phyloP scores from a whole-genome alignment of 1,140 invertebrate genomes.

The Leguminivora glycinivorella region DNA sequence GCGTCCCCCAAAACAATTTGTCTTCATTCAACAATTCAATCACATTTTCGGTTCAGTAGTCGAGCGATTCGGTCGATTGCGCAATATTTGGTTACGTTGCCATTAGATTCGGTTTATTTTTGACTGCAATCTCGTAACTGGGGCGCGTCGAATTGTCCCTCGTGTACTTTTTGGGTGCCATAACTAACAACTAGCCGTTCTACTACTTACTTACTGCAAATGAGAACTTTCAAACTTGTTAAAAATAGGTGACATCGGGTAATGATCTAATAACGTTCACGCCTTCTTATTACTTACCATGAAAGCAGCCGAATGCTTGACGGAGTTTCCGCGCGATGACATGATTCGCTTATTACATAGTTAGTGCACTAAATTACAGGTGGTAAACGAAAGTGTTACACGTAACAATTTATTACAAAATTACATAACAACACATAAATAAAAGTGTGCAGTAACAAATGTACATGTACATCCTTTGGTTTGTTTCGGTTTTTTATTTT shows the following conservation, averaged over 20 bases:
- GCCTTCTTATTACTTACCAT: background rate
- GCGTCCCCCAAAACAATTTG: background rate
- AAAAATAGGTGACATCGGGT: background rate
- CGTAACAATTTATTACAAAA: slow-evolving; percentile 27
- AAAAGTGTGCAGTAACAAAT: background rate
- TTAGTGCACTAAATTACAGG: background rate
- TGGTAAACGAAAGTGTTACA: background rate
- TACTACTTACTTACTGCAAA: slow-evolving; percentile 38
- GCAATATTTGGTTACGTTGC: slow-evolving; percentile 42
- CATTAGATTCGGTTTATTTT: slow-evolving; percentile 46
- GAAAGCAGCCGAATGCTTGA: background rate
- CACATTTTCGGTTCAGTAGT: slow-evolving; percentile 25
- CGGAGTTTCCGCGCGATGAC: background rate
- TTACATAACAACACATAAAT: background rate
- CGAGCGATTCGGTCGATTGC: slow-evolving; percentile 20
- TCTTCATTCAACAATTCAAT: slow-evolving; percentile 21
- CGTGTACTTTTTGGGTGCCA: slow-evolving; percentile 39
- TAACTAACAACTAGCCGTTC: slow-evolving; percentile 33
- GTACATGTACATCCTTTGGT: background rate
- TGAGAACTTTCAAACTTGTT: slow-evolving; percentile 41
- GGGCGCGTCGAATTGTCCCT: slow-evolving; percentile 48
- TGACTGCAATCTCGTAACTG: slow-evolving; percentile 51
- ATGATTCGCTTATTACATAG: background rate
- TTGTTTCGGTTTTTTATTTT: background rate
- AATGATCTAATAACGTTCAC: slow-evolving; percentile 17